These are phyloP conservation scores for Hesperia comma DNA, from an alignment of 2,888 invertebrate species.

Conservation along the genomic window DNA sequence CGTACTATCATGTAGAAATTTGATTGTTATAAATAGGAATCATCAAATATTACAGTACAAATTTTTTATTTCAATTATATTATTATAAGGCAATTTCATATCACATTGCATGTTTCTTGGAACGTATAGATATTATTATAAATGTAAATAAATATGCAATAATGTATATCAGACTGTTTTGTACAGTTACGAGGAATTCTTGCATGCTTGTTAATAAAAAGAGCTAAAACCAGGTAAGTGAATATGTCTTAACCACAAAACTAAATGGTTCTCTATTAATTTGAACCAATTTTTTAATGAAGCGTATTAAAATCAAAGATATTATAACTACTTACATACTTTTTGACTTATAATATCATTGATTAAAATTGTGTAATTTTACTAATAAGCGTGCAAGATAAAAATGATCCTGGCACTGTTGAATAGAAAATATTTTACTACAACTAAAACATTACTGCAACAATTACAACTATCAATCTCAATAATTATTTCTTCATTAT, in stretches of 20 bases:
- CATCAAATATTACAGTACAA: slow-evolving; percentile 38
- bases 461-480: slow-evolving; percentile 68
- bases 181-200: slow-evolving; percentile 13
- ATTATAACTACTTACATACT: too few species aligned
- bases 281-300: too few species aligned
- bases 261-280: too few species aligned
- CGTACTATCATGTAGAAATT: slow-evolving; percentile 44
- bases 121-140: slow-evolving; percentile 41
- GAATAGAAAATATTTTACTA: slow-evolving; percentile 49
- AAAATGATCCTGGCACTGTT: slow-evolving; percentile 50
- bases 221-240: not conserved
- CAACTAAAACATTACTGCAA: slow-evolving; percentile 61
- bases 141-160: slow-evolving; percentile 39
- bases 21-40: slow-evolving; percentile 42
- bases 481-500: slow-evolving; percentile 52
- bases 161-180: slow-evolving; percentile 27
- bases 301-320: too few species aligned
- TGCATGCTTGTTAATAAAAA: slow-evolving; percentile 33
- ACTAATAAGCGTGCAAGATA: slow-evolving; percentile 28
- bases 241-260: too few species aligned
- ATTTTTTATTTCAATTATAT: slow-evolving; percentile 43
- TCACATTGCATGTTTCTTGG: slow-evolving; percentile 62
- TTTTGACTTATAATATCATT: too few species aligned
- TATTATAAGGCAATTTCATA: slow-evolving; percentile 69
- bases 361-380: not conserved